Evolutionary conservation across 2,888 invertebrate species (phyloP), one percentile per base, ranked within the genome.

Genomic region (Phortica okadai): DNA sequence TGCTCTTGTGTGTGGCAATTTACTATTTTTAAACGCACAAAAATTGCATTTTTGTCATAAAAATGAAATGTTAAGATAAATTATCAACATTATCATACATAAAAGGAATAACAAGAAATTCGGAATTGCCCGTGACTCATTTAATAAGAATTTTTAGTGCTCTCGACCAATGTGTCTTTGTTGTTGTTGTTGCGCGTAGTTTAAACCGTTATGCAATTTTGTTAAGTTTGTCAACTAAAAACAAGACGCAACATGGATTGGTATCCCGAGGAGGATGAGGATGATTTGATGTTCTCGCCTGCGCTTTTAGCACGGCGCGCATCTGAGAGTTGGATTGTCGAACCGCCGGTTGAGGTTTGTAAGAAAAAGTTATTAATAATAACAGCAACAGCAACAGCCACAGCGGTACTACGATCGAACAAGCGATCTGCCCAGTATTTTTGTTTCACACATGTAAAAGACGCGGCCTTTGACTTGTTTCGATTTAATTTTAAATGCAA

Each of bases 311-410:
- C 97, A 78, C 93, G 97, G 82, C 93, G 97, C 83, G 97, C 97
- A 73, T 96, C 96, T 25, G 97, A 97, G 91, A 96, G 96, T 91
- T 97, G 97, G 97, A 97, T 97, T 85, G 95, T 96, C 88, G 95
- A 96, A 82, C 96, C 96, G 91, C 96, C 96, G 73, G 94, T 95
- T 78, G 96, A 97, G 96, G 97, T 96, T 25, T 33, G 70, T 72
- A 56, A 56, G 16, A 56, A 56, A 33, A 33, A 33, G 50, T 50
- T 50, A 8, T 50, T 50, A 50, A 14, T 81, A 45, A 58, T 67
- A 25, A 74, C 33, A 21, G 16, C 4, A 72, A 4, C 16, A 10
- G 6, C 50, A 10, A 72, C 21, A 21, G 45, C 45, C 45, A 45
- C 45, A 45, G 6, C 50, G 14, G 2, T 50, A 33, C 33, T 33